Base-by-base conservation (phyloP, 2,113 vertebrate species). In the Oncorhynchus tshawytscha region DNA sequence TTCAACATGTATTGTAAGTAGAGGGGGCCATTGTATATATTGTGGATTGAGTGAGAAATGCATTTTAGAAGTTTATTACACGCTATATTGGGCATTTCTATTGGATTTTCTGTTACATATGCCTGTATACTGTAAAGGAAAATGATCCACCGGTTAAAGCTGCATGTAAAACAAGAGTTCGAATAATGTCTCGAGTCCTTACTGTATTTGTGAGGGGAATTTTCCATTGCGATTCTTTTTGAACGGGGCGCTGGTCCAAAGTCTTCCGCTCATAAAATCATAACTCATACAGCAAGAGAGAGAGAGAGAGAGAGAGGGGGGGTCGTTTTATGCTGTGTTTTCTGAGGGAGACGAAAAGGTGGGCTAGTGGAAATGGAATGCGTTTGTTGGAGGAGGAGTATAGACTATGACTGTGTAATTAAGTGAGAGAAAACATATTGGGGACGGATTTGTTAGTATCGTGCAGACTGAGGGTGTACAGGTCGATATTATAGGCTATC, bases 381-480 rank as follows among this genome's bases (percentile, higher is more conserved):
- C 85, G 89, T 85, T 88, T 90, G 82, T 79, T 80, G 45, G 71
- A 67, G 72, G 85, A 95, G 94, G 39, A 45, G 39, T 45, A 45
- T 45, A 39, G 39, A 45, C 39, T 95, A 91, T 94, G 94, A 94
- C 94, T 95, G 94, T 95, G 96, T 96, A 95, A 97, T 97, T 95
- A 97, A 96, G 96, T 95, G 95, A 93, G 73, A 73, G 88, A 92
- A 91, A 94, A 93, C 39, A 90, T 92, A 92, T 92, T 93, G 91
- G 93, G 4, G 92, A 94, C 93, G 95, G 91, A 94, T 96, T 93
- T 95, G 94, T 94, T 93, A 92, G 92, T 89, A 92, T 91, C 91
- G 89, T 92, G 87, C 85, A 91, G 91, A 93, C 90, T 73, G 92
- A 92, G 94, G 94, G 94, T 93, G 93, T 87, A 88, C 91, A 87